phyloP scores from a whole-genome alignment of 1,140 invertebrate species.

The Lucilia sericata region DNA sequence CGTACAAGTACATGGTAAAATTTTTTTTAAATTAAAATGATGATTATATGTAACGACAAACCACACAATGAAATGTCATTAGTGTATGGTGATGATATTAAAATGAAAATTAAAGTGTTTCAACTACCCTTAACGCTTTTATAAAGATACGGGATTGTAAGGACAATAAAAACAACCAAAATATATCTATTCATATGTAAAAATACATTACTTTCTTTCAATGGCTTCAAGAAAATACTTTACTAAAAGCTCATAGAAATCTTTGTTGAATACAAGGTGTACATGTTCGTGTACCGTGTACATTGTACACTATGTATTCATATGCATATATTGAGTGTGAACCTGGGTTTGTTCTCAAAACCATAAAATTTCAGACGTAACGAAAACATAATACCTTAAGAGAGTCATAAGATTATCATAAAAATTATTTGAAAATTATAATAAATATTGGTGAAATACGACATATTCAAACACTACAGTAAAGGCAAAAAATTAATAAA shows the following conservation, averaged over 20 bases:
- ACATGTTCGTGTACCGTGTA: too few relatives aligned
- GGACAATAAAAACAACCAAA: not conserved
- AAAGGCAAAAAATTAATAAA: too few relatives aligned
- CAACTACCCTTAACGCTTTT: not conserved
- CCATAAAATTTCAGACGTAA: too few relatives aligned
- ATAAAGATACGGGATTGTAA: not conserved
- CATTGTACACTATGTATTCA: too few relatives aligned
- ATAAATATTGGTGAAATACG: too few relatives aligned
- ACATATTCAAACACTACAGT: too few relatives aligned
- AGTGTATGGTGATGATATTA: not conserved
- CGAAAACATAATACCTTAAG: not conserved
- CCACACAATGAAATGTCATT: constrained; percentile 20
- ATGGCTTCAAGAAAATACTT: not conserved
- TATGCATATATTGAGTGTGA: not conserved
- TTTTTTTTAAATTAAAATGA: not conserved
- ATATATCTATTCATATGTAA: not conserved
- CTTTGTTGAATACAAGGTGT: not conserved
- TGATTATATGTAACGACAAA: constrained; percentile 29
- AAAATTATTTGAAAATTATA: too few relatives aligned
- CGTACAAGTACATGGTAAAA: not conserved
- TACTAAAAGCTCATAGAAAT: not conserved
- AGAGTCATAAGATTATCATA: not conserved
- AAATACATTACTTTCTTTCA: too few relatives aligned
- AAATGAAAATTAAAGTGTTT: not conserved
- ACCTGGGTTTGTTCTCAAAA: too few relatives aligned